phyloP scores from a whole-genome alignment of 2,797 vertebrate species.

The Rhyacichthys aspro region DNA sequence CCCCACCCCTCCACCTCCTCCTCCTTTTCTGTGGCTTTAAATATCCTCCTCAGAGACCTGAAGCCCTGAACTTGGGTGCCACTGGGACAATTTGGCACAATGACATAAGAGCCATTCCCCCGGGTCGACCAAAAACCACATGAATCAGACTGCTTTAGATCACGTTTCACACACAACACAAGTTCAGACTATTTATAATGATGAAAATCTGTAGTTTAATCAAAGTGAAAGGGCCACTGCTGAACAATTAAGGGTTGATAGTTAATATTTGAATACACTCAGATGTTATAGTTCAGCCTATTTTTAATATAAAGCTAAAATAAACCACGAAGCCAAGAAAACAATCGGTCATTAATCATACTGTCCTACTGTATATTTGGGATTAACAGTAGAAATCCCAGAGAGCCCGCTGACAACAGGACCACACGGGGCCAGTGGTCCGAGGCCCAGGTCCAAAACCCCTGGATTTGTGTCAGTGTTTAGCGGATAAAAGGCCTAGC shows the following conservation, averaged over 20 bases:
- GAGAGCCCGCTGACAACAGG: slow-evolving; percentile 43
- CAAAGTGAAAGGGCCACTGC: too few species aligned
- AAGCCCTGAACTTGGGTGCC: slow-evolving; percentile 43
- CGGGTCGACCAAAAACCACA: slow-evolving; percentile 3
- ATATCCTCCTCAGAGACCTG: slow-evolving; percentile 36
- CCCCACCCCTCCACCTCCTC: slow-evolving; percentile 3
- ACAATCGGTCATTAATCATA: slow-evolving; percentile 3
- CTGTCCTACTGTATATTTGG: slow-evolving; percentile 13
- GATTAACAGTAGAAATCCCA: slow-evolving; percentile 42
- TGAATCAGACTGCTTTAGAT: background rate
- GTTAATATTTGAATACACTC: background rate
- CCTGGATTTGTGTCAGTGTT: slow-evolving; percentile 54
- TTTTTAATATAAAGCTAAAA: background rate
- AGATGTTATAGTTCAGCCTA: background rate
- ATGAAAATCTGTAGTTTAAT: too few species aligned
- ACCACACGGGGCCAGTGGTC: background rate
- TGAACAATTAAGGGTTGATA: background rate
- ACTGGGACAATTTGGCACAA: slow-evolving; percentile 33
- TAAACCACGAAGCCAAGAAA: background rate
- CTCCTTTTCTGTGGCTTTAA: slow-evolving; percentile 42
- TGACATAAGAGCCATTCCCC: slow-evolving; percentile 39
- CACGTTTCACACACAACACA: background rate
- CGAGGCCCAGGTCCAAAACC: slow-evolving; percentile 41
- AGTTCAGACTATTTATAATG: too few species aligned
- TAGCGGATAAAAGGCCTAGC: slow-evolving; percentile 65